Evolutionary conservation across 2,797 vertebrate species (phyloP).

Genomic region (Pristis pectinata): DNA sequence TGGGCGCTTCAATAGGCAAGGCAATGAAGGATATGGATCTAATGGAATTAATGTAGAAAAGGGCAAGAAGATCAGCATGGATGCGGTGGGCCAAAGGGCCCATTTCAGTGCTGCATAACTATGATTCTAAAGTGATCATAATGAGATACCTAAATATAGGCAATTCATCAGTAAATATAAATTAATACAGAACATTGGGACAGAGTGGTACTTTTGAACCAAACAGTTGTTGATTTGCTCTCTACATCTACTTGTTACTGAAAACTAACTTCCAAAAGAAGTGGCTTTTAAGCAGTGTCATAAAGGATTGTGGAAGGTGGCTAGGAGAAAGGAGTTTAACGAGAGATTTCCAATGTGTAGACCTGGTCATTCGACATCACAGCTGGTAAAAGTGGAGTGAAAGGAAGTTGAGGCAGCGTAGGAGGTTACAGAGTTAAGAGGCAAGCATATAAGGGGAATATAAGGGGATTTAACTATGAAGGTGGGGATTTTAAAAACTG

Average conservation of each 20-base stretch:
- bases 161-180: background rate
- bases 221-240: background rate
- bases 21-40: no score
- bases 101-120: no score
- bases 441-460: background rate
- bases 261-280: background rate
- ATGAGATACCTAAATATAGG: background rate
- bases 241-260: background rate
- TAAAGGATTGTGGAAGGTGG: background rate
- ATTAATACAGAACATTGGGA: background rate
- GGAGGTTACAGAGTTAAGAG: background rate
- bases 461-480: background rate
- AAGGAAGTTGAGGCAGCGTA: background rate
- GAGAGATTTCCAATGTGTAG: background rate
- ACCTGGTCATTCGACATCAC: background rate
- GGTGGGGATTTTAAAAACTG: background rate
- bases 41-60: no score
- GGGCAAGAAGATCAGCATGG: no score
- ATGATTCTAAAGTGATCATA: no score
- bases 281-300: background rate
- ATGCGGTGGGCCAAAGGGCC: no score
- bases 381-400: background rate
- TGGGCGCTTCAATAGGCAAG: no score
- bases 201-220: background rate
- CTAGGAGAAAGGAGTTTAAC: background rate